Evolutionary conservation across 2,113 vertebrate species (phyloP), one percentile per base, ranked within the genome.

Genomic region (Leucosticte australis): DNA sequence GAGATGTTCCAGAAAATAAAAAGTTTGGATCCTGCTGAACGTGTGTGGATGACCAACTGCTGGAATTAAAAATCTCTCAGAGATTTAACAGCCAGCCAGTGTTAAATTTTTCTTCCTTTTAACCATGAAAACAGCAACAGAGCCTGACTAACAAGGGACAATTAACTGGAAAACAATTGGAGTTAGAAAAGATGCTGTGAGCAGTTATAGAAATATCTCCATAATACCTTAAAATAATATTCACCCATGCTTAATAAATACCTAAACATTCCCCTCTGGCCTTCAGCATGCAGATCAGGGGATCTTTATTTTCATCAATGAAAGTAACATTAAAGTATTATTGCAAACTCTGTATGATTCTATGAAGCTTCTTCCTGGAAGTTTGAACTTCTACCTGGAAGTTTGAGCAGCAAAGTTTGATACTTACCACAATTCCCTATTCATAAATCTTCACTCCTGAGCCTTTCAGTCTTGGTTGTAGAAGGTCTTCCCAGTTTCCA

Each of bases 91-190:
- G 60, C 41, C 83, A 53, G 44, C 27, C 53, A 39, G n/a, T 41
- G 59, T 46, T 63, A 78, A 70, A 82, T 91, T 91, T 84, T 70
- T 6, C 60, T 84, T 87, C 82, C 60, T 70, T 84, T 87, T 91
- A 59, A 26, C 74, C 60, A 49, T 50, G 56, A 93, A 41, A 73
- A 24, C 33, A 70, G 31, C 74, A 90, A 55, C 8, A 1, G 70
- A 78, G 74, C 74, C 55, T 95, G 60, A 96, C 94, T 87, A 96
- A 96, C 77, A 93, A 87, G 69, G 42, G 22, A 59, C 33, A 90
- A 89, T 96, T 91, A 64, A 49, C 35, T 87, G 84, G 82, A 93
- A 96, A 95, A 89, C 82, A 87, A 55, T 41, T 1, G 5, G 24
- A 53, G 56, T 42, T 67, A 55, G 15, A 67, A 75, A 75, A 70